Percentiles rank a stretch among this genome's conserved stretches.
Evolutionary conservation across 1,140 invertebrate species (phyloP).

Genomic region (Calosoma granatense): DNA sequence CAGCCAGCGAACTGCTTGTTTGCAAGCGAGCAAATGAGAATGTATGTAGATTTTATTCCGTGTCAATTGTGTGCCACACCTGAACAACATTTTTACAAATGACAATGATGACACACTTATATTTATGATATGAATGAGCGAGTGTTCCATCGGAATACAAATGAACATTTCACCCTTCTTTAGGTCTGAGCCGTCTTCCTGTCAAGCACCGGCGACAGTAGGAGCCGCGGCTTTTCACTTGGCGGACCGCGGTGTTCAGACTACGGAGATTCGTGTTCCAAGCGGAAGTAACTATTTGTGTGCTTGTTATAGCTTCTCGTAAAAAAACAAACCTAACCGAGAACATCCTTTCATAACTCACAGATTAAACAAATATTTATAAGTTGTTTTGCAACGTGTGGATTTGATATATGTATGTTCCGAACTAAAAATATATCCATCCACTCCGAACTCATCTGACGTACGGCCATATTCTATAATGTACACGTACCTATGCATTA

Average conservation of each 20-base stretch:
- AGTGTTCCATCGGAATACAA: background rate
- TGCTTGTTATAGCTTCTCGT: background rate
- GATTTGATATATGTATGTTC: background rate
- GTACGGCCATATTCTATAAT: background rate
- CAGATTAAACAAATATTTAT: background rate
- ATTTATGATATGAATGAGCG: background rate
- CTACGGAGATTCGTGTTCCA: background rate
- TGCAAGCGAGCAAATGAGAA: too few species aligned
- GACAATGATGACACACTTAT: constrained; percentile 7
- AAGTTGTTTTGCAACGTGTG: constrained; percentile 6
- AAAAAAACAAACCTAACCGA: background rate
- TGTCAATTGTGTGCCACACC: too few species aligned
- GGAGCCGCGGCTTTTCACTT: too few species aligned
- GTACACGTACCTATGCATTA: too few species aligned
- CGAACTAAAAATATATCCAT: background rate
- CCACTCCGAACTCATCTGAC: background rate
- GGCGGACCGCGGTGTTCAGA: too few species aligned
- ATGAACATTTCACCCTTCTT: background rate
- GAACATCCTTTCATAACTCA: background rate
- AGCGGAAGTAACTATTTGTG: background rate
- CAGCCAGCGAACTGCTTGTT: too few species aligned
- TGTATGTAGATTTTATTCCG: too few species aligned
- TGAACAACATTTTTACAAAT: too few species aligned
- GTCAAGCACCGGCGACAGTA: background rate
- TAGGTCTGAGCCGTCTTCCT: background rate